Evolutionary conservation across 2,888 invertebrate genomes (phyloP).

Genomic region (Rotaria socialis): DNA sequence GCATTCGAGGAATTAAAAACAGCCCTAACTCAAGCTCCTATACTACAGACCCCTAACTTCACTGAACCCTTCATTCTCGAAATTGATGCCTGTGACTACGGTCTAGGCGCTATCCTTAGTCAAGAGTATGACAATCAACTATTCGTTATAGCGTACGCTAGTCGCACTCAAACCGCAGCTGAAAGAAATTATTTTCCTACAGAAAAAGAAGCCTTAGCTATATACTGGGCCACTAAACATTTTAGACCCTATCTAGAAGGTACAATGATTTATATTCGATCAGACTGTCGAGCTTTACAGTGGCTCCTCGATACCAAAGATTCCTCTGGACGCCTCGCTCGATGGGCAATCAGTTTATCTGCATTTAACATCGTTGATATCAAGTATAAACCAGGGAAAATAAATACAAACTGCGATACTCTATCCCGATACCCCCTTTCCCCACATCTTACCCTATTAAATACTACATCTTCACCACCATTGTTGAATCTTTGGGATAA

Average conservation of each 20-base stretch:
- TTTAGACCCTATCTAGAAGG: conserved; percentile 38
- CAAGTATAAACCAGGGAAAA: no score
- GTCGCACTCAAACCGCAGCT: neutral
- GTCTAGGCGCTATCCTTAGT: conserved; percentile 24
- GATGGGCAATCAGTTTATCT: no score
- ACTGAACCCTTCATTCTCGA: neutral
- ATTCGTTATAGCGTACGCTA: conserved; percentile 31
- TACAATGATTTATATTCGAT: neutral
- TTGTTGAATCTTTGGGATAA: no score
- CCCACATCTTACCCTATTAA: no score
- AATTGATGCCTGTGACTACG: conserved; percentile 11
- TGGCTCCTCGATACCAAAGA: no score
- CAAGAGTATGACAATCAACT: neutral
- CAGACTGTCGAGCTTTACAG: no score
- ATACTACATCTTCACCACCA: no score
- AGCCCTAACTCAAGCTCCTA: neutral
- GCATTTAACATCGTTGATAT: no score
- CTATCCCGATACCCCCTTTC: no score
- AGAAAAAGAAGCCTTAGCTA: conserved; percentile 41
- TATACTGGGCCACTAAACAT: conserved; percentile 27
- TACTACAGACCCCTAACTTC: conserved; percentile 19
- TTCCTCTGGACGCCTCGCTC: no score
- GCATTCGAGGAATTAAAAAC: conserved; percentile 14
- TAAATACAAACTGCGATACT: no score
- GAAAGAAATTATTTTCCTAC: conserved; percentile 39